Base-by-base conservation (phyloP, 2,888 invertebrate genomes). In the Herminia tarsipennalis region DNA sequence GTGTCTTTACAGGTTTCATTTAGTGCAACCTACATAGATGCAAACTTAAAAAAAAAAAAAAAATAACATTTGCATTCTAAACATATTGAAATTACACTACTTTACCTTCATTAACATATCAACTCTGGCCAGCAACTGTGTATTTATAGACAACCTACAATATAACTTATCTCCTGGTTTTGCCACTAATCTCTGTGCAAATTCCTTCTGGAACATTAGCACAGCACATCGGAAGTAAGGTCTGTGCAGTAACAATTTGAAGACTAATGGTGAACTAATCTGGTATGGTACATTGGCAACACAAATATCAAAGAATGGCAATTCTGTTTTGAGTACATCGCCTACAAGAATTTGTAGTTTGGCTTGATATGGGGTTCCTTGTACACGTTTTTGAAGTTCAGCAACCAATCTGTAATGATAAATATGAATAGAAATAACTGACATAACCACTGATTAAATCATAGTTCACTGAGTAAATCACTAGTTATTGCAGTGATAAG, bases 251-350 rank as follows among this genome's bases (percentile, higher is more conserved):
- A 99, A 91, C 29, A 99, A 86, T 86, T 99, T 99, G 83, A 99
- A 99, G 1, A 99, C 96, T 69, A 99, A 92, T 0, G 99, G 98
- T 1, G 99, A 99, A 66, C 98, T 98, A 70, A 99, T 99, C 91
- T 99, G 98, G 76, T 99, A 99, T 0, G 99, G 99, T 29, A 99
- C 93, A 90, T 99, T 99, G 14, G 99, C 99, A 17, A 99, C 97
- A 88, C 99, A 99, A 14, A 99, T 94, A 86, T 99, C 98, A 86
- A 99, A 99, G 78, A 97, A 98, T 2, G 99, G 99, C 44, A 99
- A 89, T 35, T 99, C 97, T 10, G 95, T 94, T 88, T 98, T 99
- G 12, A 99, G 89, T 5, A 98, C 97, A 92, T 99, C 99, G 1
- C 99, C 99, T 39, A 98, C 93, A 62, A 98, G 91, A 53, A 99